phyloP scores from a whole-genome alignment of 2,797 vertebrate species.

The Distichodus sexfasciatus region DNA sequence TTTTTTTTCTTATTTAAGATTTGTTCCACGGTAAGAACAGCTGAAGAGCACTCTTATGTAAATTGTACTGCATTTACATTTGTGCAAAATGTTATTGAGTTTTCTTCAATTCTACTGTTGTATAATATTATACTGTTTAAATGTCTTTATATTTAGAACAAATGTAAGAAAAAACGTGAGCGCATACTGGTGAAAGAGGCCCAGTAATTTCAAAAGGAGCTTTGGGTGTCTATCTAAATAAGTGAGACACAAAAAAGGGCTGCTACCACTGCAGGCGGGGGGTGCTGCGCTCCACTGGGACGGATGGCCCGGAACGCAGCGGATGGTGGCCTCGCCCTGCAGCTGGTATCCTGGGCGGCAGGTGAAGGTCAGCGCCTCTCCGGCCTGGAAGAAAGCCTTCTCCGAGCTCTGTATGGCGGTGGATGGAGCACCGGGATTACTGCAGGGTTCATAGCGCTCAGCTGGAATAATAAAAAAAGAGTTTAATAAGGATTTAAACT shows the following conservation, averaged over 20 bases:
- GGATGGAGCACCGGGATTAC: conserved; percentile 84
- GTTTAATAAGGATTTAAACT: conserved; percentile 8
- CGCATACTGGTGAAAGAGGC: neutral
- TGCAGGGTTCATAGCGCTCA: conserved; percentile 90
- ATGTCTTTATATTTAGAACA: too few relatives aligned
- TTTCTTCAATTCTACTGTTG: too few relatives aligned
- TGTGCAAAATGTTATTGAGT: too few relatives aligned
- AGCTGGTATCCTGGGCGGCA: conserved; percentile 83
- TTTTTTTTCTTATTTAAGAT: too few relatives aligned
- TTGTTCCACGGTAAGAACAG: too few relatives aligned
- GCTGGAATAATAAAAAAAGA: conserved; percentile 63
- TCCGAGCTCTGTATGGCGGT: conserved; percentile 85
- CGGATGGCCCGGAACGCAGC: conserved; percentile 90
- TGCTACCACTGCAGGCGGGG: conserved; percentile 85
- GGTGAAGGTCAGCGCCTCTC: conserved; percentile 85
- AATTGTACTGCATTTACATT: too few relatives aligned
- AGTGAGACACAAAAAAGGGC: too few relatives aligned
- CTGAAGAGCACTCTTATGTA: too few relatives aligned
- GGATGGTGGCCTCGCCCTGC: conserved; percentile 83
- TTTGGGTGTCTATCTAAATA: neutral
- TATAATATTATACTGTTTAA: too few relatives aligned
- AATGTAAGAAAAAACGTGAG: too few relatives aligned
- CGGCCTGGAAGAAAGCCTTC: conserved; percentile 86
- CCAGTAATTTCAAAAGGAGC: neutral
- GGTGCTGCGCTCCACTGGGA: conserved; percentile 91